Evolutionary conservation across 2,888 invertebrate species (phyloP), one percentile per base, ranked within the genome.

Genomic region (Stenodema calcarata): DNA sequence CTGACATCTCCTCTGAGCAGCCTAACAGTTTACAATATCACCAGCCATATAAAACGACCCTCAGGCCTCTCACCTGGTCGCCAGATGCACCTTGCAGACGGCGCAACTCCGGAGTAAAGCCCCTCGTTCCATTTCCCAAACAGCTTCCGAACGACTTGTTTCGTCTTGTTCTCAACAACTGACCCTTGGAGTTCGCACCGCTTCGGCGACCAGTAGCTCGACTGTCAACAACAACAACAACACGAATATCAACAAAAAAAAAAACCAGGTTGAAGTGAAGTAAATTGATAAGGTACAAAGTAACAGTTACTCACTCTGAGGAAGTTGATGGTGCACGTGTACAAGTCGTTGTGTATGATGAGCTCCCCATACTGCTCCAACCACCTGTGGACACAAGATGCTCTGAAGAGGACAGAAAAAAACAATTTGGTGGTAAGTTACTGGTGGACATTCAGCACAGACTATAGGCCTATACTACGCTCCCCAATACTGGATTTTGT

Each of bases 311-410:
- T 91, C 90, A 96, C 96, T 93, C 96, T 96, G 4, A 95, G 93
- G 91, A 96, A 96, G 88, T 95, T 95, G 75, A 96, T 93, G 91
- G 95, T 96, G 91, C 95, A 95, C 0, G 93, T 92, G 88, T 95
- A 93, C 62, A 94, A 93, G 89, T 93, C 92, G 89, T 92, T 92
- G 27, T 91, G 91, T 88, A 96, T 94, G 89, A 94, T 93, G 92
- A 96, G 93, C 90, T 96, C 96, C 0, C 96, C 96, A 90, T 96
- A 96, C 91, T 96, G 95, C 91, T 96, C 96, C 87, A 96, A 96
- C 95, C 96, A 96, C 41, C 96, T 82, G 62, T n/a, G n/a, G n/a
- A n/a, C n/a, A n/a, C n/a, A n/a, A n/a, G n/a, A n/a, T n/a, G n/a
- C n/a, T n/a, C n/a, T n/a, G n/a, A n/a, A n/a, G n/a, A n/a, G n/a